These are phyloP conservation scores for Periophthalmus modestus DNA, from an alignment of 2,113 vertebrate species.

Conservation along the genomic window DNA sequence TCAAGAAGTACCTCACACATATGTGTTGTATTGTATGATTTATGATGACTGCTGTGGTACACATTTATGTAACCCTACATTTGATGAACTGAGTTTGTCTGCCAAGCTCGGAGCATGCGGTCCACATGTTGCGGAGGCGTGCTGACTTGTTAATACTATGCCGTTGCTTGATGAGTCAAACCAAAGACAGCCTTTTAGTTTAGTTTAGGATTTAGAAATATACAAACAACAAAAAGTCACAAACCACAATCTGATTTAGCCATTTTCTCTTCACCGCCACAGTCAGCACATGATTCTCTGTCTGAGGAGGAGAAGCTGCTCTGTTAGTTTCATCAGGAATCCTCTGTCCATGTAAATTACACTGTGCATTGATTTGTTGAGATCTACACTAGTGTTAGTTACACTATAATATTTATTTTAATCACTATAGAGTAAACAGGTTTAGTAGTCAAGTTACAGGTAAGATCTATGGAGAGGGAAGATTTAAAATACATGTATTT, in stretches of 20 bases:
- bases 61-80: neutral
- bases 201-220: conserved; percentile 22
- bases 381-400: neutral
- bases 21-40: neutral
- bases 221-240: conserved; percentile 30
- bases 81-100: neutral
- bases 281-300: conserved; percentile 26
- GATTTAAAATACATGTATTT: too few relatives aligned
- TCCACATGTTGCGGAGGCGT: conserved; percentile 43
- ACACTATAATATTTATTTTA: too few relatives aligned
- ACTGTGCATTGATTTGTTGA: neutral
- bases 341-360: neutral
- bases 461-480: too few relatives aligned
- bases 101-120: conserved; percentile 26
- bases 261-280: conserved; percentile 16
- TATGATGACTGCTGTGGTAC: neutral
- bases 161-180: conserved; percentile 50
- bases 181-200: conserved; percentile 38
- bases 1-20: neutral
- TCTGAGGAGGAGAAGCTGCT: neutral
- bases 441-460: too few relatives aligned
- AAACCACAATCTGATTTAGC: conserved; percentile 30
- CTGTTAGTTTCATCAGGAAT: conserved; percentile 33
- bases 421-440: too few relatives aligned
- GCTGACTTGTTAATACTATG: conserved; percentile 34